Base-by-base conservation (phyloP, 2,113 vertebrate genomes). In the Tympanuchus pallidicinctus region DNA sequence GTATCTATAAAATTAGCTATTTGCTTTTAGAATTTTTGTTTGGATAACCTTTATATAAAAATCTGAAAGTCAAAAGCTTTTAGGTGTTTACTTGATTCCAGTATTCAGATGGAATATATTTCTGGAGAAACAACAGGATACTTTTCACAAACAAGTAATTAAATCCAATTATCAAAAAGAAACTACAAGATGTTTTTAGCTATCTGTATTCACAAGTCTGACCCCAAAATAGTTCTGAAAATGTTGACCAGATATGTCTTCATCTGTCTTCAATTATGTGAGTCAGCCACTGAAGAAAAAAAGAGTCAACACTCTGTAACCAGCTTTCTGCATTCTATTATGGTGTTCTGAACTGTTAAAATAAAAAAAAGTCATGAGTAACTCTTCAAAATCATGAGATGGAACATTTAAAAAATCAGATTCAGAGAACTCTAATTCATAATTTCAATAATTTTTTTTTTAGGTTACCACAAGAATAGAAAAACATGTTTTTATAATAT, bases 261-360 rank as follows among this genome's bases (percentile, higher is more conserved):
- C 93, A 96, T 96, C 93, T 96, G 96, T 84, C 74, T 96, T 90
- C 77, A 95, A 94, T 96, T 96, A 95, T 47, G 45, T 32, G 92
- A 94, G 77, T 86, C 84, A 90, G 88, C 81, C 89, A 90, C 88
- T 66, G 81, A 91, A 92, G 81, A 83, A 74, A 93, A 87, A 94
- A 88, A 89, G 56, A 96, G 45, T 93, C 86, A 90, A 87, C 89
- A 92, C 91, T 82, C 61, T 93, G 48, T 54, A 93, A 90, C 90
- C 70, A 92, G 74, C 66, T 78, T 96, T 94, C 89, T 94, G 77
- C 77, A 84, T 94, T 95, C 91, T 82, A 95, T 90, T 90, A 86
- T 80, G 86, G 59, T 93, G 86, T 45, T 86, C 69, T 85, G 61
- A 95, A 91, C 74, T 89, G 82, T 66, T 75, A 61, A 85, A 95